Conservation (phyloP, 2,888 invertebrate genomes). For the Cryptops parisi region DNA sequence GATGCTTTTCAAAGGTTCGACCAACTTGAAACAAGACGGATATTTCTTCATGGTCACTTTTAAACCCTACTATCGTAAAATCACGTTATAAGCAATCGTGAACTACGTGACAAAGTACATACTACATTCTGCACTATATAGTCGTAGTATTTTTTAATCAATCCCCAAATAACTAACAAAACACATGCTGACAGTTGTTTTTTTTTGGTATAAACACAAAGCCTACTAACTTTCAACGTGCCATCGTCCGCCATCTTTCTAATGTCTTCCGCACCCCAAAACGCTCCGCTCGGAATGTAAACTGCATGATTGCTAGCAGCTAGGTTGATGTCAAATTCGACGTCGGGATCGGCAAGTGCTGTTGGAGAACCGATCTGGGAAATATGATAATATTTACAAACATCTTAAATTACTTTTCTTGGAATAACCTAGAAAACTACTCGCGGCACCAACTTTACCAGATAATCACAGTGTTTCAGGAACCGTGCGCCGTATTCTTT, state of each 20-base stretch:
- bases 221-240: constrained; percentile 29
- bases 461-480: constrained; percentile 34
- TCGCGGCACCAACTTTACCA: constrained; percentile 28
- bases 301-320: constrained; percentile 31
- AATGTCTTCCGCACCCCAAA: constrained; percentile 42
- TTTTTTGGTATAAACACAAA: background rate
- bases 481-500: constrained; percentile 34
- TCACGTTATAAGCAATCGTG: background rate
- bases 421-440: background rate
- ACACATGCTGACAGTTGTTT: no score
- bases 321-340: constrained; percentile 29
- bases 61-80: constrained; percentile 28
- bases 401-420: background rate
- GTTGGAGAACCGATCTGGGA: constrained; percentile 40
- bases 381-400: background rate
- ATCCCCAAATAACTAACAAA: no score
- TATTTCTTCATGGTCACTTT: constrained; percentile 40
- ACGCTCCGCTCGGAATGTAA: constrained; percentile 39
- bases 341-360: constrained; percentile 34
- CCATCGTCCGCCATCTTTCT: constrained; percentile 38
- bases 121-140: no score
- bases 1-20: constrained; percentile 32
- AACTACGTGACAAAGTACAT: no score
- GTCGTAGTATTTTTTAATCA: no score
- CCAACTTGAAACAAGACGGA: constrained; percentile 36